phyloP scores from a whole-genome alignment of 2,888 invertebrate genomes.

The Nipponacmea schrenckii region DNA sequence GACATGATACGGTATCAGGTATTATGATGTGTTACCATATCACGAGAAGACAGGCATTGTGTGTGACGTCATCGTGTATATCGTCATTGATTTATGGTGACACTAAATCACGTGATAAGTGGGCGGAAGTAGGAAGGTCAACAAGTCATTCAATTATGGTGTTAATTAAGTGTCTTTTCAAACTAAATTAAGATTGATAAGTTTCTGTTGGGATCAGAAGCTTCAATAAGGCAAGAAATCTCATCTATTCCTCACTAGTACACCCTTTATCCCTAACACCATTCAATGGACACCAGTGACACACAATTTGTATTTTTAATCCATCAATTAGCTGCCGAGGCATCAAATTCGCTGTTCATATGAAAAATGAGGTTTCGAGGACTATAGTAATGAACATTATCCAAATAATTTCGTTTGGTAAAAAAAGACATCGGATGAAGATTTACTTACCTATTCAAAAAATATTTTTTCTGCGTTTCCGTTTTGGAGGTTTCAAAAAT shows the following conservation, averaged over 20 bases:
- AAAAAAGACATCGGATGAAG: no score
- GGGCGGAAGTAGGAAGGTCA: neutral
- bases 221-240: neutral
- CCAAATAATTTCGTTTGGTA: no score
- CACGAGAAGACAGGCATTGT: conserved; percentile 1
- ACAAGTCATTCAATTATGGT: conserved; percentile 2
- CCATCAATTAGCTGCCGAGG: neutral
- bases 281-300: neutral
- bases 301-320: conserved; percentile 1
- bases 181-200: conserved; percentile 6
- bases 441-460: no score
- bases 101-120: conserved; percentile 6
- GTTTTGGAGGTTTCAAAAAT: no score
- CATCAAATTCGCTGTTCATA: no score
- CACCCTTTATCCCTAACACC: neutral
- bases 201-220: neutral
- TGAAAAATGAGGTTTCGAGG: no score
- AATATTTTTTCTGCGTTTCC: no score
- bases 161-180: conserved; percentile 5
- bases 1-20: neutral
- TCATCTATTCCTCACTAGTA: neutral
- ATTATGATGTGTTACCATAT: neutral
- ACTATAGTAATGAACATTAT: no score
- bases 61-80: neutral
- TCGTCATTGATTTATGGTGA: neutral